Base-by-base conservation (phyloP, 37 sponge, comb jelly and placozoan species). In the Tethya wilhelma region DNA sequence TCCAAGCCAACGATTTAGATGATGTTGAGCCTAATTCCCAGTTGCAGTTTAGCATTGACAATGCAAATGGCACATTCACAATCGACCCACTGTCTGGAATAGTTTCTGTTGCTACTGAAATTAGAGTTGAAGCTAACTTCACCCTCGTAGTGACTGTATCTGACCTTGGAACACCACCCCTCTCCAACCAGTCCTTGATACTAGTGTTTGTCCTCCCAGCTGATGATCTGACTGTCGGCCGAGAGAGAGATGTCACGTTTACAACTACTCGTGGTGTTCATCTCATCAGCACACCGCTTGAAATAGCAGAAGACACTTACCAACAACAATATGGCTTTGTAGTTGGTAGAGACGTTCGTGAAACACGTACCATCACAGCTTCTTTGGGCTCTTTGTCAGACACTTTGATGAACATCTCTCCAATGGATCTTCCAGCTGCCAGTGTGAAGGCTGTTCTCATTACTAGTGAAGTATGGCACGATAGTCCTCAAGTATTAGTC, bases 1-100 rank as follows among this genome's bases (percentile, higher is more conserved):
- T 84, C 17, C 38, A 43, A 55, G 89, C 85, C 0, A 58, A 39
- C 56, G 93, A 93, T 81, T 49, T 31, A 33, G 93, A 93, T 63
- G 55, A 42, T 32, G 34, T 45, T 22, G 75, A 63, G 4, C 29
- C n/a, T 23, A 89, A 84, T 67, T 55, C 44, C 7, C 28, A 43
- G 26, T 22, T 89, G 1, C 7, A n/a, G 2, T 89, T 64, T 75
- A 58, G 59, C 40, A 43, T 90, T 2, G 26, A 5, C 3, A 58
- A 80, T 36, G 9, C 77, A 11, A 79, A 31, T 11, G 25, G 22
- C 2, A 38, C 29, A 30, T 90, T 90, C 60, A 39, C 44, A 29
- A 80, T 90, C 46, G 74, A 80, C 36, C 44, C 34, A 0, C 7
- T 56, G 0, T 56, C 81, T 26, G 90, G 90, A 45, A 9, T 49